These are phyloP conservation scores for Zaprionus vittiger DNA, from an alignment of 1,140 invertebrate species.

Conservation along the genomic window DNA sequence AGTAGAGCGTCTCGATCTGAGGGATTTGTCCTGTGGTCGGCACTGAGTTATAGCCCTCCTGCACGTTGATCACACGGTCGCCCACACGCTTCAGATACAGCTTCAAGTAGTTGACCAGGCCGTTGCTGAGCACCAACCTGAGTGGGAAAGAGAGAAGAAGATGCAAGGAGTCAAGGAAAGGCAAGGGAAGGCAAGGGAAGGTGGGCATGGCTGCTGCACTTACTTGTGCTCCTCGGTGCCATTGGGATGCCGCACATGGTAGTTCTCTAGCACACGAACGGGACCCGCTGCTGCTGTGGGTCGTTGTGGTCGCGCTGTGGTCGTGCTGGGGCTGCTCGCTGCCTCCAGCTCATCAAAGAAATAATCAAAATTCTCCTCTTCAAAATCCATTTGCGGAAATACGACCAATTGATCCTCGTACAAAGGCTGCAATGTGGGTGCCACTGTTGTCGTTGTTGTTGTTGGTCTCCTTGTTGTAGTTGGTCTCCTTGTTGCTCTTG, in stretches of 20 bases:
- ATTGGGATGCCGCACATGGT: constrained; percentile 65
- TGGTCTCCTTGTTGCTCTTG: not conserved
- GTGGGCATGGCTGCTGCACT: not conserved
- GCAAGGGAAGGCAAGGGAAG: too few relatives aligned
- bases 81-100: constrained; percentile 53
- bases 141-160: not conserved
- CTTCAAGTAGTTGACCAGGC: constrained; percentile 69
- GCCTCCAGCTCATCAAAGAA: constrained; percentile 61
- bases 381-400: constrained; percentile 80
- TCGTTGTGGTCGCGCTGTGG: constrained; percentile 9
- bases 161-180: not conserved
- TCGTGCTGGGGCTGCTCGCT: constrained; percentile 2
- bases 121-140: constrained; percentile 74
- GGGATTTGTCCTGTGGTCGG: constrained; percentile 48
- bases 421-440: constrained; percentile 54
- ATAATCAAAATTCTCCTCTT: constrained; percentile 82
- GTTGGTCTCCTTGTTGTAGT: constrained; percentile 19
- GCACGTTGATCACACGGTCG: constrained; percentile 59
- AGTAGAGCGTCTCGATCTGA: constrained; percentile 65
- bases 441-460: constrained; percentile 21
- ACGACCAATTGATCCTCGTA: constrained; percentile 79
- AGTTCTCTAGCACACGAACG: constrained; percentile 69
- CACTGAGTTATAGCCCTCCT: constrained; percentile 73
- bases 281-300: constrained; percentile 22
- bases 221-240: constrained; percentile 75